A percentile compares a stretch with the other conserved stretches of the same genome.
Evolutionary conservation across 2,888 invertebrate species (phyloP).

Genomic region (Malacosoma neustria): DNA sequence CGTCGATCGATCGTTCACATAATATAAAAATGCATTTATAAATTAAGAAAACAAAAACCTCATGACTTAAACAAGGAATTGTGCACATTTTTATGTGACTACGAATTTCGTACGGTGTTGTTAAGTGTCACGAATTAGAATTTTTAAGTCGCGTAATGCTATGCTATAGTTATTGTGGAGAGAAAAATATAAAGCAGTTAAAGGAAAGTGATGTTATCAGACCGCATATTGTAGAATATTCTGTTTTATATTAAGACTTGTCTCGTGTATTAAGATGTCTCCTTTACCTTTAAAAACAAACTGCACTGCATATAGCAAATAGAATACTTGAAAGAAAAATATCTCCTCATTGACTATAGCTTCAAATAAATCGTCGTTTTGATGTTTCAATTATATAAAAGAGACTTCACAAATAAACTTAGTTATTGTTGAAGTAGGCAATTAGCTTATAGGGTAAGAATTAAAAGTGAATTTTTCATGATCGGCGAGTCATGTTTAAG

Average conservation of each 20-base stretch:
- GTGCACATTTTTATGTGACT: slow-evolving; percentile 53
- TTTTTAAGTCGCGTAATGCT: slow-evolving; percentile 21
- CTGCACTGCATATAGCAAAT: too few relatives aligned
- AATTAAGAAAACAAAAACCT: slow-evolving; percentile 35
- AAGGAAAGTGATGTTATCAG: too few relatives aligned
- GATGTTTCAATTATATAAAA: slow-evolving; percentile 48
- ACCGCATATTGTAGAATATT: too few relatives aligned
- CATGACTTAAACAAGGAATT: slow-evolving; percentile 57
- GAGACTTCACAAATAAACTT: slow-evolving; percentile 45
- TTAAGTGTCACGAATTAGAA: slow-evolving; percentile 35
- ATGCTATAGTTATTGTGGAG: slow-evolving; percentile 15
- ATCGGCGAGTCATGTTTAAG: too few relatives aligned
- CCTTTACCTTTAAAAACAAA: too few relatives aligned
- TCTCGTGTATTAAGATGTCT: too few relatives aligned
- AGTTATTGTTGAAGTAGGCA: slow-evolving; percentile 56
- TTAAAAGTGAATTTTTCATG: slow-evolving; percentile 4
- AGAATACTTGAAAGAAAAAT: too few relatives aligned
- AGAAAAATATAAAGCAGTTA: slow-evolving; percentile 23
- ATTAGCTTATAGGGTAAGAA: slow-evolving; percentile 44
- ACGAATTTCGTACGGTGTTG: slow-evolving; percentile 50
- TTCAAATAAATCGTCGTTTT: too few relatives aligned
- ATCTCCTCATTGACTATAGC: too few relatives aligned
- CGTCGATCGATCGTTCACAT: not conserved
- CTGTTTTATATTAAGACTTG: too few relatives aligned
- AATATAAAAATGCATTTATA: slow-evolving; percentile 32